Conservation (phyloP, 2,888 invertebrate genomes). For the Liodrosophila aerea region DNA sequence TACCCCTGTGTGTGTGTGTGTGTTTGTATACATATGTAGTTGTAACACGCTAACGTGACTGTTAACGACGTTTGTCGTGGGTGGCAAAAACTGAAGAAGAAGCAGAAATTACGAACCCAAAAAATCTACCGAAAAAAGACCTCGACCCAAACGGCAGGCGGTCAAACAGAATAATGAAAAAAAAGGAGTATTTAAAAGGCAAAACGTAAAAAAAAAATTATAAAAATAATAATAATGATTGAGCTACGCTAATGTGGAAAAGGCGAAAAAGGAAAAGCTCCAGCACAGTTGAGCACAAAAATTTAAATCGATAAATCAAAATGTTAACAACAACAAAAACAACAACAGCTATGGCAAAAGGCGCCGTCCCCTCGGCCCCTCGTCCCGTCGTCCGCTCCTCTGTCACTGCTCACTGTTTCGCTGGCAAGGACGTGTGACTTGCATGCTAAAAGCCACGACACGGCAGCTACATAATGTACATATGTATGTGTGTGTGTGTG, state of each 20-base stretch:
- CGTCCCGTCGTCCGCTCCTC: too few relatives aligned
- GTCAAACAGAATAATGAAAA: conserved; percentile 42
- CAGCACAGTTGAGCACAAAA: conserved; percentile 37
- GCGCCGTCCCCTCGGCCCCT: conserved; percentile 2
- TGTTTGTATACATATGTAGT: conserved; percentile 30
- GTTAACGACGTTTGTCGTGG: conserved; percentile 73
- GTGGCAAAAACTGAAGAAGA: conserved; percentile 39
- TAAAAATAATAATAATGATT: conserved; percentile 37
- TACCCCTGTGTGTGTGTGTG: conserved; percentile 31
- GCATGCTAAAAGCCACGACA: conserved; percentile 62
- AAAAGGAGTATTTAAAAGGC: conserved; percentile 5
- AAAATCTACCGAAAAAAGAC: conserved; percentile 47
- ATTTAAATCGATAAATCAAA: conserved; percentile 78
- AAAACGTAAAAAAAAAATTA: conserved; percentile 8
- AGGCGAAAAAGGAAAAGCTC: conserved; percentile 12
- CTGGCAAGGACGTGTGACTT: conserved; percentile 73
- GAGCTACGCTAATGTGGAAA: conserved; percentile 35
- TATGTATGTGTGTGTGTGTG: conserved; percentile 11
- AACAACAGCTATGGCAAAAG: conserved; percentile 33
- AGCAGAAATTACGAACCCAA: conserved; percentile 15
- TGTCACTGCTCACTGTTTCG: too few relatives aligned
- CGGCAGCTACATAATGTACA: conserved; percentile 13
- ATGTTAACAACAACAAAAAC: conserved; percentile 55
- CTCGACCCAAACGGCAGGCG: conserved; percentile 76
- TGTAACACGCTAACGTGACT: conserved; percentile 69